phyloP scores from a whole-genome alignment of 2,797 vertebrate species.

The Enteromius fasciolatus region DNA sequence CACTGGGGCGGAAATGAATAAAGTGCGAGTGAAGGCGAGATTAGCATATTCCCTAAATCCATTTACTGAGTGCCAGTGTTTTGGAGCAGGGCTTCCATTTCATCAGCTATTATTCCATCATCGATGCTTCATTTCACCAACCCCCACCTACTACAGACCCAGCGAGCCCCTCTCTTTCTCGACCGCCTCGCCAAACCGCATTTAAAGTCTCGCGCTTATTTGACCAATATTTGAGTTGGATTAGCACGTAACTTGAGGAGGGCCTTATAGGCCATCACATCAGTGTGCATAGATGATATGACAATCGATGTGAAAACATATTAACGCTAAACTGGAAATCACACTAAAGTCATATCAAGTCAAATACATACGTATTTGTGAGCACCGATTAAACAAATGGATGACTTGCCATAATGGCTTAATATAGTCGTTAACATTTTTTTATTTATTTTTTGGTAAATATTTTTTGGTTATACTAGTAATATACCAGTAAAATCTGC shows the following conservation, averaged over 20 bases:
- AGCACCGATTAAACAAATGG: not conserved
- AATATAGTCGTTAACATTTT: not conserved
- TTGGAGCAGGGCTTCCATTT: conserved; percentile 79
- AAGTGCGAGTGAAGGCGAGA: conserved; percentile 87
- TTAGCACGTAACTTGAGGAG: conserved; percentile 60
- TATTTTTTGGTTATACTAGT: not conserved
- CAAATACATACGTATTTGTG: conserved; percentile 1
- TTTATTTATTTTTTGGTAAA: too few species aligned
- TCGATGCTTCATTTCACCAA: conserved; percentile 78
- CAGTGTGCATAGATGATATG: conserved; percentile 32
- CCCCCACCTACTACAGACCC: conserved; percentile 27
- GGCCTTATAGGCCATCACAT: conserved; percentile 48
- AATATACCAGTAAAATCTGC: not conserved
- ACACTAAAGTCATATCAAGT: not conserved
- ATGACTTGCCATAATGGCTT: not conserved
- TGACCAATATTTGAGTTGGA: conserved; percentile 71
- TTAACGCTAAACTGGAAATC: conserved; percentile 29
- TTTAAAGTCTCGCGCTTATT: conserved; percentile 62
- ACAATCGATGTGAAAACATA: conserved; percentile 36
- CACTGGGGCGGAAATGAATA: conserved; percentile 90
- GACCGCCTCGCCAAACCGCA: conserved; percentile 41
- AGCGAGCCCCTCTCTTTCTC: conserved; percentile 51
- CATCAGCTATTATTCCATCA: conserved; percentile 81
- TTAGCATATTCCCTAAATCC: conserved; percentile 84
- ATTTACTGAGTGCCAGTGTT: conserved; percentile 82